Percentiles rank a stretch among this genome's conserved stretches.
These are phyloP conservation scores for Calyptomena viridis DNA, from an alignment of 2,113 vertebrate species.

Conservation along the genomic window DNA sequence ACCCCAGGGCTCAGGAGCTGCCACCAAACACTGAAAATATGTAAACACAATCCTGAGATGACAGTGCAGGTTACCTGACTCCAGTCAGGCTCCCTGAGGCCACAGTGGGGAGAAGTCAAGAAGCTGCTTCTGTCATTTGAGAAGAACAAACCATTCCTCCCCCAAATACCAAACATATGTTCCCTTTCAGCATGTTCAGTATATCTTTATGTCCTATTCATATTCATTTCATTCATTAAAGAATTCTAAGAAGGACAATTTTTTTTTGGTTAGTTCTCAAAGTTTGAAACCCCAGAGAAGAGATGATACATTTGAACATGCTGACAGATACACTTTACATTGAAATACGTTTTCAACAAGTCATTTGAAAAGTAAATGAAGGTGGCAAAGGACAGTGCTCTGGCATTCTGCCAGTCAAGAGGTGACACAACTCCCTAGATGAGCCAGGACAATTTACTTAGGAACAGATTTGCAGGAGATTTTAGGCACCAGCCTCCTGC, in stretches of 20 bases:
- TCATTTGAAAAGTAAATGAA: neutral
- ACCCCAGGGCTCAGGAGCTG: neutral
- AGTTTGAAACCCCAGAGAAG: neutral
- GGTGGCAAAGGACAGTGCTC: neutral
- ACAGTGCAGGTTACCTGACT: neutral
- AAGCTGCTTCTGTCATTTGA: neutral
- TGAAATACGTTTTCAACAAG: neutral
- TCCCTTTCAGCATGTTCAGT: neutral
- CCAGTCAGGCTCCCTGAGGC: neutral
- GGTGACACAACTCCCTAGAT: neutral
- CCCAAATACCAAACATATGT: neutral
- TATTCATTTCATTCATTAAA: neutral
- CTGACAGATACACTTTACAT: neutral
- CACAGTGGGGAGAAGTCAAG: neutral
- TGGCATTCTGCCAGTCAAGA: neutral
- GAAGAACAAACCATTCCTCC: neutral
- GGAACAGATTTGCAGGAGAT: neutral
- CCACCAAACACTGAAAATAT: neutral
- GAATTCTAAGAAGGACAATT: neutral
- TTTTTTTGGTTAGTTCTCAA: neutral
- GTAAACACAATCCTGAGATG: neutral
- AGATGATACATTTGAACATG: neutral
- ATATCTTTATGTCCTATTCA: neutral
- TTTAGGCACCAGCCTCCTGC: neutral
- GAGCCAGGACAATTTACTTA: neutral